phyloP scores from a whole-genome alignment of 2,888 invertebrate species.

The Ochropleura leucogaster region DNA sequence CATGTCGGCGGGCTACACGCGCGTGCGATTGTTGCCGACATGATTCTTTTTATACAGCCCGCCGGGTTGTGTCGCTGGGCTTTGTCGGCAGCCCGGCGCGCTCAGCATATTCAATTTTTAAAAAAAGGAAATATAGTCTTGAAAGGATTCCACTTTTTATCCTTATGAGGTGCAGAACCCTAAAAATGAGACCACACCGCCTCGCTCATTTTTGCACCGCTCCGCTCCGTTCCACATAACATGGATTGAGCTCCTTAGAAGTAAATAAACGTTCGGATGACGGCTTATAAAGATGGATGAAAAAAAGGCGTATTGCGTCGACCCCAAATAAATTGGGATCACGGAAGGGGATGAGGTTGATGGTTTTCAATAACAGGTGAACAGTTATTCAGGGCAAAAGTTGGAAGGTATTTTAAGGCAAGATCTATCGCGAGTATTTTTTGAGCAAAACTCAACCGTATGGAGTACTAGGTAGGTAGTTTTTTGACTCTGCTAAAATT shows the following conservation, averaged over 20 bases:
- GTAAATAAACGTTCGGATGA: slow-evolving; percentile 43
- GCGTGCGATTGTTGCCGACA: too few species aligned
- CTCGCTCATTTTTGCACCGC: not conserved
- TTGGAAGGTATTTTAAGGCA: not conserved
- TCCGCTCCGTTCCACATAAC: not conserved
- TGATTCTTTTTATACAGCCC: too few species aligned
- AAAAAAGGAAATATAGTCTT: too few species aligned
- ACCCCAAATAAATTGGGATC: slow-evolving; percentile 51
- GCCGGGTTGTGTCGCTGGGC: too few species aligned
- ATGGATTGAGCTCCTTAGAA: slow-evolving; percentile 11
- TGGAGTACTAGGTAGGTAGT: too few species aligned
- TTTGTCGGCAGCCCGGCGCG: too few species aligned
- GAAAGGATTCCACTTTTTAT: too few species aligned
- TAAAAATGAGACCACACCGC: not conserved
- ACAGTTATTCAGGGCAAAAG: slow-evolving; percentile 19
- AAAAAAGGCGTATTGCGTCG: slow-evolving; percentile 36
- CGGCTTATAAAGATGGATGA: slow-evolving; percentile 45
- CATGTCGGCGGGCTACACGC: too few species aligned
- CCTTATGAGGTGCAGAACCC: too few species aligned
- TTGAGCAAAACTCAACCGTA: not conserved
- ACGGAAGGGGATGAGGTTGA: slow-evolving; percentile 31
- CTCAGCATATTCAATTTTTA: too few species aligned
- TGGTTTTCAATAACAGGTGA: slow-evolving; percentile 53
- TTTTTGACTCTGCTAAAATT: not conserved
- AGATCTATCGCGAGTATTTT: not conserved